phyloP scores from a whole-genome alignment of 1,140 invertebrate genomes.

The Zaprionus ghesquierei region DNA sequence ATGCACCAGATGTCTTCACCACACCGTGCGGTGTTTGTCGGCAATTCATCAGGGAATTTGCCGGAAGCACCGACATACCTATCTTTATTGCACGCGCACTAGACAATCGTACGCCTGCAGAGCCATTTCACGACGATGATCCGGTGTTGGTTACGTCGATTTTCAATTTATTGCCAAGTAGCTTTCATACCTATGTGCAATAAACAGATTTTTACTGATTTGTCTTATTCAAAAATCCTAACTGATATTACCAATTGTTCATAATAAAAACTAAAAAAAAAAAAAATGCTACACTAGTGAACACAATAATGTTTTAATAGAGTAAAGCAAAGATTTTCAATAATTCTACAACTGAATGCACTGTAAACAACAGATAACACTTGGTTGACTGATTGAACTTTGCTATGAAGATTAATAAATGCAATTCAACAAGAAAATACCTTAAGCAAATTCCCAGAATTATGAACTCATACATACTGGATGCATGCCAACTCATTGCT shows the following conservation, averaged over 20 bases:
- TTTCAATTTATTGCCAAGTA: slow-evolving; percentile 85
- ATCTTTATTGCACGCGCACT: slow-evolving; percentile 89
- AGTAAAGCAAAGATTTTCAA: too few species aligned
- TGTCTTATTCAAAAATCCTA: background rate
- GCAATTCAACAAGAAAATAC: too few species aligned
- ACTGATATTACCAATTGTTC: background rate
- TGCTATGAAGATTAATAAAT: background rate
- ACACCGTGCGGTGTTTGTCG: slow-evolving; percentile 96
- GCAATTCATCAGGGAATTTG: slow-evolving; percentile 92
- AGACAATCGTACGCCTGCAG: slow-evolving; percentile 79
- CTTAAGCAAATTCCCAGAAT: background rate
- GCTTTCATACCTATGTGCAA: slow-evolving; percentile 66
- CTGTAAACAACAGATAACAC: too few species aligned
- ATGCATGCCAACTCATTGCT: background rate
- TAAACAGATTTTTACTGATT: background rate
- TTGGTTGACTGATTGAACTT: background rate
- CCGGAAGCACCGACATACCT: slow-evolving; percentile 84
- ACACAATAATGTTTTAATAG: background rate
- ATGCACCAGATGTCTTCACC: slow-evolving; percentile 87
- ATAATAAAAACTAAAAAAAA: background rate
- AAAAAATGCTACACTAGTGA: background rate
- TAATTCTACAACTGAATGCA: too few species aligned
- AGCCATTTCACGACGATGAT: slow-evolving; percentile 44
- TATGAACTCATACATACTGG: background rate
- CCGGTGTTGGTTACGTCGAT: slow-evolving; percentile 86